These are phyloP conservation scores for Hucho hucho DNA, from an alignment of 2,113 vertebrate genomes.

Conservation along the genomic window DNA sequence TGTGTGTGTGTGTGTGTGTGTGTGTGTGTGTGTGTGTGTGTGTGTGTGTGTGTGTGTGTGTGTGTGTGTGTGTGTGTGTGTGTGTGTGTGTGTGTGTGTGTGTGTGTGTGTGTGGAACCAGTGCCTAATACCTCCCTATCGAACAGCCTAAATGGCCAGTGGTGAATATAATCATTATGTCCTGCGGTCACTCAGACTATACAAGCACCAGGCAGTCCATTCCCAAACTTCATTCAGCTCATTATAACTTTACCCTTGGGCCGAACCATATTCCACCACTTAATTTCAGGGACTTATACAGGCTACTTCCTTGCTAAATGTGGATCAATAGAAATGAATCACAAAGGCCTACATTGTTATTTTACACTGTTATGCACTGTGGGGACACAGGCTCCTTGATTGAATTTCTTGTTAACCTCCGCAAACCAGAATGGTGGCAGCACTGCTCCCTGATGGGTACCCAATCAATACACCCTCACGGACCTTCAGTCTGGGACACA, in stretches of 20 bases:
- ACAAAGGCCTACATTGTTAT: constrained; percentile 2
- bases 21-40: no score
- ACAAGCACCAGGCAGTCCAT: background rate
- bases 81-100: no score
- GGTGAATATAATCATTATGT: background rate
- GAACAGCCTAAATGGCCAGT: no score
- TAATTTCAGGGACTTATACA: background rate
- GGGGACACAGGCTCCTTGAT: background rate
- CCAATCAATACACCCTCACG: background rate
- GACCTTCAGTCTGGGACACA: background rate
- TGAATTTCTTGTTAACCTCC: constrained; percentile 20
- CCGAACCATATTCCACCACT: background rate
- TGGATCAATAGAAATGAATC: constrained; percentile 22
- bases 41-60: no score
- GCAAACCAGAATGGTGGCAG: background rate
- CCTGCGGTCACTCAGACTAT: background rate
- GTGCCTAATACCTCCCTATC: no score
- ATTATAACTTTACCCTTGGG: constrained; percentile 2
- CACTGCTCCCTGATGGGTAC: background rate
- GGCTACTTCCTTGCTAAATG: constrained; percentile 2
- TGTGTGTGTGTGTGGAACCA: no score
- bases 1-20: no score
- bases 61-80: no score
- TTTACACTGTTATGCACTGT: constrained; percentile 3
- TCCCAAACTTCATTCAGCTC: constrained; percentile 12